Base-by-base conservation (phyloP, 2,113 vertebrate genomes). In the Salvelinus alpinus region DNA sequence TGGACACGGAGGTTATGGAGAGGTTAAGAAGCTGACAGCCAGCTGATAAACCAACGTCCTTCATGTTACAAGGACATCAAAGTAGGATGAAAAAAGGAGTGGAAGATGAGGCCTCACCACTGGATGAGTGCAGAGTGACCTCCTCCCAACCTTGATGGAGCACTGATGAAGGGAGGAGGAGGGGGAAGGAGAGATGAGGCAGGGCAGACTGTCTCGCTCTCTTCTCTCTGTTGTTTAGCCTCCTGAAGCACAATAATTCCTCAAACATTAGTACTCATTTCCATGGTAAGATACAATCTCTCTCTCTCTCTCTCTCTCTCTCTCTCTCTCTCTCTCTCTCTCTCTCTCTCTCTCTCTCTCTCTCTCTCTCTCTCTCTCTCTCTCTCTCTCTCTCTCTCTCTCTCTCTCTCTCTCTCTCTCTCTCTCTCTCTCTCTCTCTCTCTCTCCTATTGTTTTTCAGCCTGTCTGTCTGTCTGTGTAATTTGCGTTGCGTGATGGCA, bases 1-100 rank as follows among this genome's bases (percentile, higher is more conserved):
- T 24, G 0, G 38, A 8, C 38, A 44, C 8, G 0, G 38, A 44
- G 8, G n/a, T n/a, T n/a, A n/a, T 44, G 86, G 86, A 86, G 82
- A 90, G 85, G 92, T 94, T 95, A 93, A 92, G 92, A 94, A 94
- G 90, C 91, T 93, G 93, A 94, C 94, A 95, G 93, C 87, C 89
- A 91, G 93, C 93, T 90, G 91, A 94, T 91, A 95, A 91, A 91
- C 92, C 93, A 68, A 87, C 77, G 75, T 92, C 92, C 94, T 92
- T 93, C 91, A 84, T 78, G 83, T 94, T 92, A 92, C 79, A n/a
- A 93, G 93, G 90, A 95, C 93, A 24, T 95, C 93, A 94, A 92
- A 93, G 90, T 80, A 82, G 81, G 85, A 84, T 89, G 24, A 1
- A 24, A 24, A 86, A 87, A 81, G 86, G 88, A 83, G 80, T 85